Evolutionary conservation across 2,888 invertebrate genomes (phyloP), one percentile per base, ranked within the genome.

Genomic region (Drosophila bunnanda): DNA sequence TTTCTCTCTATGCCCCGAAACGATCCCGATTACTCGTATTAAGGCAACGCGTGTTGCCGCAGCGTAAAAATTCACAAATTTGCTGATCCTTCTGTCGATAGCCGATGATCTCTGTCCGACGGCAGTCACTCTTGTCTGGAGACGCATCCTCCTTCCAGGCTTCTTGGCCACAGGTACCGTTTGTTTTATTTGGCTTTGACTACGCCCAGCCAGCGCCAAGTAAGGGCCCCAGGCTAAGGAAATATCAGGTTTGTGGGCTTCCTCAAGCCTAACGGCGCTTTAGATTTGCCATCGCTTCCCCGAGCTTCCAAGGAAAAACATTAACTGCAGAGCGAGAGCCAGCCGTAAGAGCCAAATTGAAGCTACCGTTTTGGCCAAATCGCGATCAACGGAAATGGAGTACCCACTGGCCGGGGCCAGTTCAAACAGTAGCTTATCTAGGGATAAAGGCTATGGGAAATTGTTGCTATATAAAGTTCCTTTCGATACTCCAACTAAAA

Each of bases 21-120:
- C 22, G 65, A 66, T 80, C 64, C 83, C 69, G 86, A 88, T 83
- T 82, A 86, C 76, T 79, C 75, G 84, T 74, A 82, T 87, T 84
- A 81, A 86, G 75, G 65, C 57, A 72, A 71, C 71, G 86, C 77
- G 82, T 80, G 80, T 82, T 82, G 75, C 73, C 68, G 59, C 78
- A 79, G 84, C 86, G 88, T 88, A 79, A 88, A 86, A 88, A 76
- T 88, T 79, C 81, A 81, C 88, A 88, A 88, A 88, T 88, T 88
- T 83, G 46, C 77, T 79, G 84, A 88, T 88, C 66, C 73, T 66
- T 36, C 69, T 62, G 83, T 77, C 77, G 83, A 84, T 84, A 86
- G 76, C 55, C 56, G 55, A 34, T 52, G 28, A 43, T 30, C 44
- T 17, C 50, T 32, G 62, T 4, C 50, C 38, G 62, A 30, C 62